Percentiles rank a stretch among this genome's conserved stretches.
Evolutionary conservation across 2,888 invertebrate species (phyloP).

Genomic region (Eupithecia vulgata): DNA sequence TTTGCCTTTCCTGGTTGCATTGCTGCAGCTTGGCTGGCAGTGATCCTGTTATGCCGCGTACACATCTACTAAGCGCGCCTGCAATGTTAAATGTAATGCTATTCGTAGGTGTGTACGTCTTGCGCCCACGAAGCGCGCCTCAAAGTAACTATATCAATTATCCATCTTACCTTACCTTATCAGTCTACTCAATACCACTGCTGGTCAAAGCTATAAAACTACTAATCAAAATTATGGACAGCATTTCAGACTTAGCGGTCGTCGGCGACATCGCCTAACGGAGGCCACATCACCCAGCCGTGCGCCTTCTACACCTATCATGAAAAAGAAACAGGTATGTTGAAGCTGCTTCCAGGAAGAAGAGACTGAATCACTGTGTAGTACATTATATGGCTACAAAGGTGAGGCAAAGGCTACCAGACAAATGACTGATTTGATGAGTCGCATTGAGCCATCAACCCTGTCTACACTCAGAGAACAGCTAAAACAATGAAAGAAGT

Average conservation of each 20-base stretch:
- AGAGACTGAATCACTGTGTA: neutral
- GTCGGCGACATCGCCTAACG: slow-evolving; percentile 75
- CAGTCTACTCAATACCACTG: neutral
- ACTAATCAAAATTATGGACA: slow-evolving; percentile 38
- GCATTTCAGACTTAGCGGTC: slow-evolving; percentile 76
- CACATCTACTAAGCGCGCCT: too few relatives aligned
- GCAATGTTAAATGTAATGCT: too few relatives aligned
- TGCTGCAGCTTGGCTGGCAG: too few relatives aligned
- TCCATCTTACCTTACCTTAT: too few relatives aligned
- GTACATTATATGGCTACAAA: neutral
- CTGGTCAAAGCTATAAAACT: neutral
- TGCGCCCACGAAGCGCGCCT: too few relatives aligned
- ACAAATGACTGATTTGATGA: neutral
- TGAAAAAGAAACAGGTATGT: slow-evolving; percentile 75
- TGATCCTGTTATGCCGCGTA: too few relatives aligned
- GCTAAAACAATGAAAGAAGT: too few relatives aligned
- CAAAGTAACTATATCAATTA: too few relatives aligned
- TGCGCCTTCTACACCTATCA: slow-evolving; percentile 74
- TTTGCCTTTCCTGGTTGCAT: too few relatives aligned
- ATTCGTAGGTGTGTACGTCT: too few relatives aligned
- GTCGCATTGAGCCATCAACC: neutral
- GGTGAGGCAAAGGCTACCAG: too few relatives aligned
- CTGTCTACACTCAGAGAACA: too few relatives aligned
- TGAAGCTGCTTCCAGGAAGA: neutral
- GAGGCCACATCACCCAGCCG: slow-evolving; percentile 74